These are phyloP conservation scores for Mactromeris polynyma DNA, from an alignment of 2,888 invertebrate species.

Conservation along the genomic window DNA sequence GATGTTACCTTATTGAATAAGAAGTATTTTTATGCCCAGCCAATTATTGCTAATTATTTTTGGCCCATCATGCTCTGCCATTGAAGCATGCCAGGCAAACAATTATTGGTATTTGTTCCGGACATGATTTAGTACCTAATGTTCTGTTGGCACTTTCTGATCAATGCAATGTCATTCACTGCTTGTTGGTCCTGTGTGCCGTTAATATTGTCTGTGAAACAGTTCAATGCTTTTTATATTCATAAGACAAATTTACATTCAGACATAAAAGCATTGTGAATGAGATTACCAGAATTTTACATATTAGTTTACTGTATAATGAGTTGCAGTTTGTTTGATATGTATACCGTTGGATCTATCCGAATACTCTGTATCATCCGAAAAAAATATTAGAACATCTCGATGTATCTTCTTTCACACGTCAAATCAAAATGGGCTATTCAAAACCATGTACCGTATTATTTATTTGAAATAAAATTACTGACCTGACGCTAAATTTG, in stretches of 20 bases:
- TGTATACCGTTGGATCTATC: background rate
- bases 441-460: too few relatives aligned
- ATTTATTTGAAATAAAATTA: too few relatives aligned
- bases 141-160: background rate
- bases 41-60: background rate
- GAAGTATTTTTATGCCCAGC: background rate
- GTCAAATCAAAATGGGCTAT: too few relatives aligned
- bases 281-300: background rate
- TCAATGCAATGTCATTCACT: background rate
- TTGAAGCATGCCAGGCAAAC: background rate
- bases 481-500: too few relatives aligned
- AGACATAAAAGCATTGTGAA: background rate
- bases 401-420: too few relatives aligned
- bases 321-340: background rate
- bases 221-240: background rate
- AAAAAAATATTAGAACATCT: too few relatives aligned
- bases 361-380: too few relatives aligned
- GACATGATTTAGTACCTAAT: background rate
- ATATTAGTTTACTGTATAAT: background rate
- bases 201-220: background rate
- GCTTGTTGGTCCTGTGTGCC: background rate
- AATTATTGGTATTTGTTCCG: background rate
- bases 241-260: background rate
- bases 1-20: background rate
- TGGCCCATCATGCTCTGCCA: background rate